Evolutionary conservation across 2,113 vertebrate species (phyloP), one percentile per base, ranked within the genome.

Genomic region (Sceloporus undulatus): DNA sequence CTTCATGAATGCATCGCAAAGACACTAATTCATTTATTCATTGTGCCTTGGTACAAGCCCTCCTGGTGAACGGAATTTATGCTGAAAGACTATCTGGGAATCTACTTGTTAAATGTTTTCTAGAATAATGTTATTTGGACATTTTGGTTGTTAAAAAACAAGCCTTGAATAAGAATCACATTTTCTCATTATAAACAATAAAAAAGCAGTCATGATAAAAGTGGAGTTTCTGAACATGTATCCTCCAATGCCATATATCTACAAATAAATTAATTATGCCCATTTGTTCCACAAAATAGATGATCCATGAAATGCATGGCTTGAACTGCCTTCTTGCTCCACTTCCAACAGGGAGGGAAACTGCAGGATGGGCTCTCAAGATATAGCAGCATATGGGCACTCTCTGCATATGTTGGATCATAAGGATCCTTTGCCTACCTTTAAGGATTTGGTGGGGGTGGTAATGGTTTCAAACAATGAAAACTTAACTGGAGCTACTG

Each of bases 161-260:
- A 38, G 59, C 68, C 88, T 77, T 86, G 85, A 4, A 13, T 29
- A 86, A 74, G 79, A 86, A 70, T 4, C 77, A 78, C 80, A 88
- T 73, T 16, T 66, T 34, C 18, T 62, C 59, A 59, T 16, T 48
- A 48, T 48, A 48, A 54, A n/a, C 27, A 79, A 40, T 34, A 34
- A 84, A 83, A 23, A 25, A 42, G 23, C 27, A 79, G 66, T 59
- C 62, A 42, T 85, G 84, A 71, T n/a, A 85, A 42, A 90, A 76
- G 85, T 70, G 91, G 78, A 85, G 19, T 40, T 19, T n/a, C 21
- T 71, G 40, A 48, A n/a, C 7, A 52, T 25, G 21, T 82, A 76
- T 19, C 21, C 59, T 40, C 40, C 66, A 52, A 52, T n/a, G 14
- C 21, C 29, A 73, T 71, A n/a, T 40, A 70, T 70, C 2, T 25